phyloP scores from a whole-genome alignment of 2,113 vertebrate genomes.

The Shinisaurus crocodilurus region DNA sequence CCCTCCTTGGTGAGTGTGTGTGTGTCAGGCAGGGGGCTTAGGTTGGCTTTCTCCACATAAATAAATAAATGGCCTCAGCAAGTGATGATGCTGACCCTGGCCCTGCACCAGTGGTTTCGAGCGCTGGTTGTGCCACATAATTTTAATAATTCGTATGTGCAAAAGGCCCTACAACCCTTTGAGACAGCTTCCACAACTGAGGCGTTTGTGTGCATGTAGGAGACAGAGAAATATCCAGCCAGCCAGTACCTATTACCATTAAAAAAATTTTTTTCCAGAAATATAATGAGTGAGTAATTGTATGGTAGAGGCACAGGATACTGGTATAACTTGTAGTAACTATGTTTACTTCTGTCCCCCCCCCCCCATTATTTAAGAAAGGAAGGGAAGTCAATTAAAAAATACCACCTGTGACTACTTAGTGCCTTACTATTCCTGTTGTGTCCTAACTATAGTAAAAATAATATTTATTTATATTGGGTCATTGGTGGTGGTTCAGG shows the following conservation, averaged over 20 bases:
- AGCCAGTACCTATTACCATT: neutral
- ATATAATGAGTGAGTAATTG: neutral
- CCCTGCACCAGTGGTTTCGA: neutral
- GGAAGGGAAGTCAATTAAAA: constrained; percentile 62
- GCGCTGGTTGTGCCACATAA: neutral
- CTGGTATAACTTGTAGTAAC: constrained; percentile 1
- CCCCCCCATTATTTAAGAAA: constrained; percentile 37
- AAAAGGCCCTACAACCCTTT: neutral
- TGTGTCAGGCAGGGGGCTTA: too few species aligned
- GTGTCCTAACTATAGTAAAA: constrained; percentile 48
- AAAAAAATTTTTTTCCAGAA: neutral
- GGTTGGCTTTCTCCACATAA: too few species aligned
- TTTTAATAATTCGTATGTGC: neutral
- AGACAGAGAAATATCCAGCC: neutral
- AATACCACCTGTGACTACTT: constrained; percentile 53
- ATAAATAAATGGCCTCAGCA: neutral
- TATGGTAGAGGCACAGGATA: neutral
- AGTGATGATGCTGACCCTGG: neutral
- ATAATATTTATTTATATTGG: constrained; percentile 54
- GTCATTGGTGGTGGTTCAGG: constrained; percentile 3
- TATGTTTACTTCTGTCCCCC: neutral
- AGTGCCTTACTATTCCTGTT: constrained; percentile 15
- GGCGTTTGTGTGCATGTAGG: neutral
- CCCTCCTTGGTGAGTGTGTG: too few species aligned
- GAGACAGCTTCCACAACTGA: neutral